These are phyloP conservation scores for Brachionus rotundiformis DNA, from an alignment of 1,140 invertebrate genomes.

Conservation along the genomic window DNA sequence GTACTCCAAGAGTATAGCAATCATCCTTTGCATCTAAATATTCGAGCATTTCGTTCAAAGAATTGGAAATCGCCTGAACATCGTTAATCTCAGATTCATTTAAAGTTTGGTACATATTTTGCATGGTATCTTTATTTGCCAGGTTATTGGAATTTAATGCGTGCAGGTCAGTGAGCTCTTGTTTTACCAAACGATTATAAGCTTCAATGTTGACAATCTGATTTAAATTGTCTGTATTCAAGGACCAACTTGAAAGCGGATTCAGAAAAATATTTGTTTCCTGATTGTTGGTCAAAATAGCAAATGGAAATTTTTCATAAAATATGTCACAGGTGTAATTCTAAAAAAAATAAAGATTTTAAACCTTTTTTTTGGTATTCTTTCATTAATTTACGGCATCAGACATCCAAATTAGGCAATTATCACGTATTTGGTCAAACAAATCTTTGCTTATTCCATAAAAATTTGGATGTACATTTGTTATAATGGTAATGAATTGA, in stretches of 20 bases:
- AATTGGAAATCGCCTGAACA: background rate
- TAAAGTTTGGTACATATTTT: slow-evolving; percentile 25
- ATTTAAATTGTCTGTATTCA: background rate
- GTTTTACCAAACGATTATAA: slow-evolving; percentile 22
- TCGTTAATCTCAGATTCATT: background rate
- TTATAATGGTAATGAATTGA: slow-evolving; percentile 48
- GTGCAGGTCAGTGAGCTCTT: slow-evolving; percentile 19
- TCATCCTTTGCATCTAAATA: slow-evolving; percentile 49
- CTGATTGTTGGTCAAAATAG: background rate
- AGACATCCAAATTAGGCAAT: slow-evolving; percentile 50
- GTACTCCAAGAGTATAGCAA: slow-evolving; percentile 34
- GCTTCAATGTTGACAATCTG: slow-evolving; percentile 21
- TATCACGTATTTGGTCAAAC: slow-evolving; percentile 30
- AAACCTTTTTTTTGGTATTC: background rate
- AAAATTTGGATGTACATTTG: slow-evolving; percentile 28
- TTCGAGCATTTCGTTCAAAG: slow-evolving; percentile 43
- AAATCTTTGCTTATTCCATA: slow-evolving; percentile 31
- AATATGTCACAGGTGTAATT: slow-evolving; percentile 50
- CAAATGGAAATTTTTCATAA: slow-evolving; percentile 51
- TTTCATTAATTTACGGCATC: background rate
- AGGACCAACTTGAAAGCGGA: slow-evolving; percentile 35
- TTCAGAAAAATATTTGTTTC: slow-evolving; percentile 19
- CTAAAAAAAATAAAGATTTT: background rate
- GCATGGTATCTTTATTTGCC: background rate
- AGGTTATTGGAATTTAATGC: background rate